Conservation (phyloP, 2,113 vertebrate genomes). For the Megaceryle maxima region DNA sequence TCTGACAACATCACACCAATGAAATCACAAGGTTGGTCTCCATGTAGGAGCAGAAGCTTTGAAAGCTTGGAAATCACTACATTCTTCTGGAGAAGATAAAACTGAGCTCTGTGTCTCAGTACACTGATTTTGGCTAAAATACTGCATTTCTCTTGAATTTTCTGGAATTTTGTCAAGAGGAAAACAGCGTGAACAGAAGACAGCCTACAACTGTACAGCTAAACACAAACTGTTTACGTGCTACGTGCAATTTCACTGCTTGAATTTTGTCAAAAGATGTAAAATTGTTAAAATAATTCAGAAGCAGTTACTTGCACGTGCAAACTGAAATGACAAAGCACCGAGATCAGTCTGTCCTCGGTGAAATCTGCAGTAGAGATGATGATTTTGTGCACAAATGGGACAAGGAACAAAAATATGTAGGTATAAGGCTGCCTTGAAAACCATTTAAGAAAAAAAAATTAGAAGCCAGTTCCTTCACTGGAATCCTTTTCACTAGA, state of each 20-base stretch:
- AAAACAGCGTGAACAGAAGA: background rate
- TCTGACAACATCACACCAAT: background rate
- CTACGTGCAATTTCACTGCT: background rate
- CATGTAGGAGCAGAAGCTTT: background rate
- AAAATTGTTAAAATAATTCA: background rate
- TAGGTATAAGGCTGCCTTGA: background rate
- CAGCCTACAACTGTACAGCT: background rate
- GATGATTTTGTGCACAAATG: background rate
- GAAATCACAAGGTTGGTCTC: background rate
- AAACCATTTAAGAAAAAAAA: background rate
- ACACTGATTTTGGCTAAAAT: background rate
- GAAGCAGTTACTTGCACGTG: background rate
- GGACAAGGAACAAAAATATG: background rate
- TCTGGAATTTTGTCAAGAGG: background rate
- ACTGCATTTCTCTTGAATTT: background rate
- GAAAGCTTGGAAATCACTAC: background rate
- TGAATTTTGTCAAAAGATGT: background rate
- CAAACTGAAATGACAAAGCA: background rate
- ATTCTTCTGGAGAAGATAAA: background rate
- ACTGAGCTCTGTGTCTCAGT: background rate
- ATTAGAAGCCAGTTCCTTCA: background rate
- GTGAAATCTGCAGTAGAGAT: background rate
- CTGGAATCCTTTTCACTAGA: background rate
- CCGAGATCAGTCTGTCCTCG: background rate
- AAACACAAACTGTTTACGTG: background rate